phyloP scores from a whole-genome alignment of 1,140 invertebrate species.

The Saxidomus purpurata region DNA sequence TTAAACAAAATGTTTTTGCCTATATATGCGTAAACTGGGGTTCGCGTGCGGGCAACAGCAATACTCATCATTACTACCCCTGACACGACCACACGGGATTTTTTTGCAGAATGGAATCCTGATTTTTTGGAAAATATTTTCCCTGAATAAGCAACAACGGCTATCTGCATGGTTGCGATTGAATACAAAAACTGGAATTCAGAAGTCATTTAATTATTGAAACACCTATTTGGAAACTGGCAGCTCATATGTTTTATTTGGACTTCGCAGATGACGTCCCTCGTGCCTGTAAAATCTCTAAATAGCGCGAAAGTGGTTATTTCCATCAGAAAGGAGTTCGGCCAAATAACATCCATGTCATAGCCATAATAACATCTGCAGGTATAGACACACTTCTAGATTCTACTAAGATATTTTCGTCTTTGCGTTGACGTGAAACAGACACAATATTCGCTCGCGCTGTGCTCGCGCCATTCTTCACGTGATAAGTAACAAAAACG shows the following conservation, averaged over 20 bases:
- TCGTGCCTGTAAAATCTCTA: background rate
- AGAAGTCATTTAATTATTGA: slow-evolving; percentile 8
- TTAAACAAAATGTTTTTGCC: slow-evolving; percentile 7
- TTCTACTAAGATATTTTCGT: slow-evolving; percentile 21
- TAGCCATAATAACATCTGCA: slow-evolving; percentile 6
- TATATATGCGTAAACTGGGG: background rate
- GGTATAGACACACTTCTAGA: slow-evolving; percentile 7
- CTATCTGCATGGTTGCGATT: background rate
- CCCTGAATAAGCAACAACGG: background rate
- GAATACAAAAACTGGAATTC: background rate
- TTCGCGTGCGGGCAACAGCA: background rate
- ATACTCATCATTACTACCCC: background rate
- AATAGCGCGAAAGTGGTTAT: background rate
- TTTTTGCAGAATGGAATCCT: background rate
- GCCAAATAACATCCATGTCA: background rate
- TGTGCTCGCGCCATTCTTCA: slow-evolving; percentile 15
- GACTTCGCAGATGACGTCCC: background rate
- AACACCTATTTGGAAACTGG: slow-evolving; percentile 17
- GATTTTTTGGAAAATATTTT: background rate
- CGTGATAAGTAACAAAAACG: slow-evolving; percentile 34
- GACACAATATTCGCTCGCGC: slow-evolving; percentile 6
- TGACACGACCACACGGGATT: slow-evolving; percentile 11
- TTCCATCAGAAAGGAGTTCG: background rate
- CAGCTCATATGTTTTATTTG: background rate
- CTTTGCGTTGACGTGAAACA: slow-evolving; percentile 9